These are phyloP conservation scores for Carterocephalus palaemon DNA, from an alignment of 2,888 invertebrate genomes.

Conservation along the genomic window DNA sequence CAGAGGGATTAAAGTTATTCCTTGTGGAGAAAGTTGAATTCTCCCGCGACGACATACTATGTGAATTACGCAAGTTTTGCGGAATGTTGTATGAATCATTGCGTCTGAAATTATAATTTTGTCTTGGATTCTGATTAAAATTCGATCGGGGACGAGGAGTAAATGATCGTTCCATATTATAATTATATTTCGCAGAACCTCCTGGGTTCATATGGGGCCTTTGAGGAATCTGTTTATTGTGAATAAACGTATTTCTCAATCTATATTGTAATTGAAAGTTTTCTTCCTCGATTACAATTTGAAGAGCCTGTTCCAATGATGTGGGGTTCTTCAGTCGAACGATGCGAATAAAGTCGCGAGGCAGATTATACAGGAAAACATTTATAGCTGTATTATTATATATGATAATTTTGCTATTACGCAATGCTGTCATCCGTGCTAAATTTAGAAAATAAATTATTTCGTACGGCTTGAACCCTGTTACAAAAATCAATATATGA, in stretches of 20 bases:
- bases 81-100: too few relatives aligned
- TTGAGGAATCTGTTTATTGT: too few relatives aligned
- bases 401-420: not conserved
- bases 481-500: not conserved
- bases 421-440: not conserved
- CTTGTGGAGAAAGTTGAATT: too few relatives aligned
- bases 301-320: not conserved
- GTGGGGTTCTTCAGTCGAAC: not conserved
- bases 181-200: too few relatives aligned
- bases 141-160: too few relatives aligned
- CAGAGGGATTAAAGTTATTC: too few relatives aligned
- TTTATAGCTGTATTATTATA: slow-evolving; percentile 1
- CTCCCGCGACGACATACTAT: too few relatives aligned
- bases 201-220: too few relatives aligned
- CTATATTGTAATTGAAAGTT: not conserved
- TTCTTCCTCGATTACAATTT: not conserved
- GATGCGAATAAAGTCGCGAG: not conserved
- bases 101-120: too few relatives aligned
- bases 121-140: too few relatives aligned
- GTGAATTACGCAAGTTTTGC: too few relatives aligned
- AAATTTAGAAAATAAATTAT: not conserved
- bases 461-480: not conserved
- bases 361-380: not conserved
- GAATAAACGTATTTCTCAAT: not conserved
- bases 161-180: too few relatives aligned